Percentiles rank a stretch among this genome's conserved stretches.
These are phyloP conservation scores for Noctua comes DNA, from an alignment of 2,888 invertebrate species.

Conservation along the genomic window DNA sequence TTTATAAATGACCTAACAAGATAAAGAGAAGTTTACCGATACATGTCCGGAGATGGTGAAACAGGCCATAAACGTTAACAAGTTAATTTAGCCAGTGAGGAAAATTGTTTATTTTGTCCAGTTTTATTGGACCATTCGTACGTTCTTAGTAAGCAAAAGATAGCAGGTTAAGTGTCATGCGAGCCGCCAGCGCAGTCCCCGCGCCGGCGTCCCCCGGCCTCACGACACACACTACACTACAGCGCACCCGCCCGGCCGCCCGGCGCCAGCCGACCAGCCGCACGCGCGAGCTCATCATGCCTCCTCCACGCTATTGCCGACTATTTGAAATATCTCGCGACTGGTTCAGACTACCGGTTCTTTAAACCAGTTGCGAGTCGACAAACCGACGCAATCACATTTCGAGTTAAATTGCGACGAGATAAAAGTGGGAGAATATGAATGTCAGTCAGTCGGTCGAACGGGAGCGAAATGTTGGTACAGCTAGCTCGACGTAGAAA, in stretches of 20 bases:
- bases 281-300: slow-evolving; percentile 29
- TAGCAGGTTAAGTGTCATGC: slow-evolving; percentile 65
- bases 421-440: neutral
- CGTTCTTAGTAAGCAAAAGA: slow-evolving; percentile 40
- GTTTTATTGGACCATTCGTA: slow-evolving; percentile 1
- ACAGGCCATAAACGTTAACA: slow-evolving; percentile 18
- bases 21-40: neutral
- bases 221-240: slow-evolving; percentile 55
- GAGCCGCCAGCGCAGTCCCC: slow-evolving; percentile 46
- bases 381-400: neutral
- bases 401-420: neutral
- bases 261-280: slow-evolving; percentile 25
- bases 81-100: slow-evolving; percentile 20
- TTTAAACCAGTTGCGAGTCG: slow-evolving; percentile 4
- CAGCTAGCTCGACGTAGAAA: neutral
- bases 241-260: slow-evolving; percentile 28
- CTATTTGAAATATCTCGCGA: slow-evolving; percentile 2
- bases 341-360: neutral
- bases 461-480: neutral
- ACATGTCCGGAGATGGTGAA: neutral
- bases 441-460: slow-evolving; percentile 9
- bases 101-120: slow-evolving; percentile 7
- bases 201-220: slow-evolving; percentile 42
- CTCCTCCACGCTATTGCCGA: slow-evolving; percentile 51
- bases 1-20: neutral